A percentile compares a stretch with the other conserved stretches of the same genome.
These are phyloP conservation scores for Morus bassanus DNA, from an alignment of 2,797 vertebrate species.

Conservation along the genomic window DNA sequence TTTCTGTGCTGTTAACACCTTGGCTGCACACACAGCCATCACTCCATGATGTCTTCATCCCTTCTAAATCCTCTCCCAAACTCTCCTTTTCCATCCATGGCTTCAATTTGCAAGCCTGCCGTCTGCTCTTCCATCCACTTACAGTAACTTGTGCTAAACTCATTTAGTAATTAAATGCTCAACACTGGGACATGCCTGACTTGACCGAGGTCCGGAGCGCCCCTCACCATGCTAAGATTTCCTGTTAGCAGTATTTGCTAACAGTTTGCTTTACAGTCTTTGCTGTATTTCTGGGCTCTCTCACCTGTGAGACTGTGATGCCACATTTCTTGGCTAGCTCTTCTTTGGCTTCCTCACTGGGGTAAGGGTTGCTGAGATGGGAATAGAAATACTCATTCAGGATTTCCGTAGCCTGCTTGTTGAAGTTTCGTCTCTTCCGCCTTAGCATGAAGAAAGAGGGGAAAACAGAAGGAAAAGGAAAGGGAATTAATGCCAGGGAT, in stretches of 20 bases:
- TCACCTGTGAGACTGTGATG: slow-evolving; percentile 99
- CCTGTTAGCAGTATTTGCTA: background rate
- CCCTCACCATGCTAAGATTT: background rate
- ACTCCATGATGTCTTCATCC: background rate
- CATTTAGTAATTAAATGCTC: background rate
- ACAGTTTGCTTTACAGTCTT: no score
- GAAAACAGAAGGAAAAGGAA: slow-evolving; percentile 12
- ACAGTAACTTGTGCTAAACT: background rate
- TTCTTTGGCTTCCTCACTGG: slow-evolving; percentile 99
- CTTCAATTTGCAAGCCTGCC: background rate
- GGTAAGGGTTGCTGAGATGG: slow-evolving; percentile 99
- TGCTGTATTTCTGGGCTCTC: background rate
- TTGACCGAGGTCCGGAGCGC: background rate
- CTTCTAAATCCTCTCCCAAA: background rate
- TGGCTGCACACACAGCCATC: background rate
- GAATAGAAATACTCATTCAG: slow-evolving; percentile 99
- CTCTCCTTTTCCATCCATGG: background rate
- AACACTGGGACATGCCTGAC: background rate
- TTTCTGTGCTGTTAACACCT: background rate
- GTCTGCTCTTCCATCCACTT: background rate
- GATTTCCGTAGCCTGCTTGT: slow-evolving; percentile 99
- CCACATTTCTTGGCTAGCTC: slow-evolving; percentile 98
- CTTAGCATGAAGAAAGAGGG: slow-evolving; percentile 64
- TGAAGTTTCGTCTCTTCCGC: slow-evolving; percentile 98
- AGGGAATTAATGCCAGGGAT: background rate